Evolutionary conservation across 2,888 invertebrate genomes (phyloP).

Genomic region (Perizoma affinitatum): DNA sequence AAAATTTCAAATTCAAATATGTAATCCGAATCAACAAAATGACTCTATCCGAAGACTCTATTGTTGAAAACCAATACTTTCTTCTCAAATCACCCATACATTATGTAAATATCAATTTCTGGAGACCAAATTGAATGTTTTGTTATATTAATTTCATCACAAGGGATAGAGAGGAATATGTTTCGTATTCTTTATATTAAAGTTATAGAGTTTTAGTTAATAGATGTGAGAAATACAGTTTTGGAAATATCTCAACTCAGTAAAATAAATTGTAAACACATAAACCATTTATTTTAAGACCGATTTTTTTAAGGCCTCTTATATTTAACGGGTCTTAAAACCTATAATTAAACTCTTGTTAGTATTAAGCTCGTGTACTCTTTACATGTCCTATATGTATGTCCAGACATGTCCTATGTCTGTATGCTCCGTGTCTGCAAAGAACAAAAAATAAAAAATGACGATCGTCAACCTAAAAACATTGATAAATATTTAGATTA

Average conservation of each 20-base stretch:
- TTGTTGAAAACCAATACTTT: conserved; percentile 56
- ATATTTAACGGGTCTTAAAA: too few relatives aligned
- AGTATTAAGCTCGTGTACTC: too few relatives aligned
- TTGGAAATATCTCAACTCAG: background rate
- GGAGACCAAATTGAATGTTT: conserved; percentile 60
- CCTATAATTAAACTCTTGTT: too few relatives aligned
- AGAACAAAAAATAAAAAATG: too few relatives aligned
- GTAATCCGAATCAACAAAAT: conserved; percentile 56
- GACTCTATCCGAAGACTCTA: conserved; percentile 58
- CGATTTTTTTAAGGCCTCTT: too few relatives aligned
- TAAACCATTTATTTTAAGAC: too few relatives aligned
- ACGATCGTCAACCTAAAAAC: too few relatives aligned
- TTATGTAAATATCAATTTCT: conserved; percentile 55
- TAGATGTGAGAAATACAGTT: conserved; percentile 31
- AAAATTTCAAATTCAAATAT: conserved; percentile 56
- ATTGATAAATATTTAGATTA: too few relatives aligned
- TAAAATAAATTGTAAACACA: background rate
- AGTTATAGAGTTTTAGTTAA: conserved; percentile 24
- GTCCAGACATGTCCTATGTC: too few relatives aligned
- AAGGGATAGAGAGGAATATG: conserved; percentile 34
- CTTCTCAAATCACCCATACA: conserved; percentile 53
- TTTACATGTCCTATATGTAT: too few relatives aligned
- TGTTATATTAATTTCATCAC: conserved; percentile 45
- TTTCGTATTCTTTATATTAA: conserved; percentile 33
- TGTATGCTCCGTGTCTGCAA: too few relatives aligned